phyloP scores from a whole-genome alignment of 1,140 invertebrate genomes.

The Drosophila teissieri region DNA sequence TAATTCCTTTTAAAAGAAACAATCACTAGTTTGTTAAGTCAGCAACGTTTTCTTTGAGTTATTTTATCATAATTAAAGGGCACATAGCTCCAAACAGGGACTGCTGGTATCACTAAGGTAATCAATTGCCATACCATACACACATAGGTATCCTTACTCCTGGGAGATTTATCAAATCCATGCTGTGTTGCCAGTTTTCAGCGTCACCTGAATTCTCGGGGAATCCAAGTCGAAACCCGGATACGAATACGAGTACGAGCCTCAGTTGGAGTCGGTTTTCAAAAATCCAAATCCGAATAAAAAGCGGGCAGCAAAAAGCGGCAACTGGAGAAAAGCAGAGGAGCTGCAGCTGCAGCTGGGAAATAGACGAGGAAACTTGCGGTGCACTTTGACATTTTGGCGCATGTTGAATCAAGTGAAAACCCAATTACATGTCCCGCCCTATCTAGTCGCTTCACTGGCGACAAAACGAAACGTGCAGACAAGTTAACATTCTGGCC shows the following conservation, averaged over 20 bases:
- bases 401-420: constrained; percentile 79
- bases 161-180: not conserved
- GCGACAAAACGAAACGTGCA: constrained; percentile 66
- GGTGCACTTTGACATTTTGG: constrained; percentile 73
- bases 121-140: too few species aligned
- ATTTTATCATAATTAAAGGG: too few species aligned
- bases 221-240: not conserved
- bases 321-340: not conserved
- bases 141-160: not conserved
- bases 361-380: constrained; percentile 52
- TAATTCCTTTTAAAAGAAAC: too few species aligned
- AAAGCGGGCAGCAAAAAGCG: not conserved
- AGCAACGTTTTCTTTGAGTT: too few species aligned
- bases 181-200: constrained; percentile 33
- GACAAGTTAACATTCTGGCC: constrained; percentile 74
- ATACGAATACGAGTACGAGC: too few species aligned
- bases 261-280: not conserved
- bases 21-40: too few species aligned
- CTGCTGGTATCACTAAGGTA: not conserved
- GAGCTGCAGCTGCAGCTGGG: constrained; percentile 1
- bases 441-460: constrained; percentile 63
- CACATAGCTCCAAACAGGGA: not conserved
- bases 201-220: not conserved
- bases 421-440: constrained; percentile 76
- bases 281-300: not conserved